Base-by-base conservation (phyloP, 1,140 invertebrate species). In the Drosophila suzukii region DNA sequence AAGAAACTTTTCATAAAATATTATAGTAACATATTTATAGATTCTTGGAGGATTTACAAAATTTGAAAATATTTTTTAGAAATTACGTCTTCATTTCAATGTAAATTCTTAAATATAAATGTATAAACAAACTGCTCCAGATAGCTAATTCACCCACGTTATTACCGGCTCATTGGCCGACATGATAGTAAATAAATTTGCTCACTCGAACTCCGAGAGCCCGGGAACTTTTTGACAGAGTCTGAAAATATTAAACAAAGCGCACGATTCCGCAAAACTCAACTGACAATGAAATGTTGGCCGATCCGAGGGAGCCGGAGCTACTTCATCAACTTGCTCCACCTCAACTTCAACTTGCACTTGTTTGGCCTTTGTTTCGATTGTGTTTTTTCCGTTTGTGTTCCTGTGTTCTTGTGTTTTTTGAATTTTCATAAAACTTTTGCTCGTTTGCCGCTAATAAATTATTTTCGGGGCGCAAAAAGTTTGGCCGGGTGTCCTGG, bases 341-440 rank as follows among this genome's bases (percentile, higher is more conserved):
- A 65, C 62, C 62, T 65, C 65, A 53, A 68, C 65, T 68, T 66
- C 38, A 36, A 44, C 65, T 66, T 65, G 34, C 63, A 67, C 47
- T 71, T 71, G 65, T 71, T 71, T 72, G 66, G 66, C 67, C 67
- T 71, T 71, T 71, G 67, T 50, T 63, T 70, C 58, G 51, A 73
- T 46, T 77, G 56, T 44, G 44, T 41, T 46, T 47, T 58, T 34
- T 66, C 43, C 38, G 1, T 51, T 36, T 59, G 49, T 57, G 17
- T 11, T 10, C 3, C 27, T 13, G 3, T 60, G 62, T 67, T 44
- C 56, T 73, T 60, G 60, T 59, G 60, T 74, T 59, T 57, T 81
- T 75, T 76, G 78, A 86, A 83, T 88, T 86, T 86, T 88, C 78
- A 86, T 88, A 86, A 88, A 88, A 88, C 83, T 86, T 82, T 88